phyloP scores from a whole-genome alignment of 2,888 invertebrate genomes.

The Drosophila tripunctata region DNA sequence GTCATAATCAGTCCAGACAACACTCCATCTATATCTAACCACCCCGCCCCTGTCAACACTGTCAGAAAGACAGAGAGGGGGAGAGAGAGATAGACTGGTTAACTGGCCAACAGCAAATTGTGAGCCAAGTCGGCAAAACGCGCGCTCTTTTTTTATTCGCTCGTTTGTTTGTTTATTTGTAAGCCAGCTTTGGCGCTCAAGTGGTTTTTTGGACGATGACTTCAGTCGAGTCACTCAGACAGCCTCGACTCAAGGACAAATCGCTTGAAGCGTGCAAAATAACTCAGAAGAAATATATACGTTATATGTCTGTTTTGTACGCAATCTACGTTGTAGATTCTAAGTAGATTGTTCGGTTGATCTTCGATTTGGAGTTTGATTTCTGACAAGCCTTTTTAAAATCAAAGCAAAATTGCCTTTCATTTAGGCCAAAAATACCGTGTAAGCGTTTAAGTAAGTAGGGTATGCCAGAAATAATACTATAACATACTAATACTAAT shows the following conservation, averaged over 20 bases:
- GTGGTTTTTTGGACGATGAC: slow-evolving; percentile 56
- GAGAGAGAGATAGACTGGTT: slow-evolving; percentile 34
- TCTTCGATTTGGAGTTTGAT: slow-evolving; percentile 5
- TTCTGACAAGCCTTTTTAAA: slow-evolving; percentile 38
- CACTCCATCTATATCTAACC: not conserved
- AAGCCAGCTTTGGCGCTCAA: slow-evolving; percentile 55
- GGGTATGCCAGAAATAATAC: too few relatives aligned
- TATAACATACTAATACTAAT: too few relatives aligned
- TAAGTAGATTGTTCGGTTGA: slow-evolving; percentile 8
- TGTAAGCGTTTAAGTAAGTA: not conserved
- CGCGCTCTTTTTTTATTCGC: slow-evolving; percentile 20
- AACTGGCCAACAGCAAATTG: slow-evolving; percentile 15
- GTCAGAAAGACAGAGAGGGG: too few relatives aligned
- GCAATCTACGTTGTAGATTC: slow-evolving; percentile 34
- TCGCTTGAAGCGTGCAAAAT: slow-evolving; percentile 71
- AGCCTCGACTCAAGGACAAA: slow-evolving; percentile 73
- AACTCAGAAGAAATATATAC: slow-evolving; percentile 15
- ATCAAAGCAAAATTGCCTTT: slow-evolving; percentile 32
- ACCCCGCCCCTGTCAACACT: not conserved
- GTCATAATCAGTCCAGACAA: slow-evolving; percentile 68
- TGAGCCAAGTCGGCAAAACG: slow-evolving; percentile 5
- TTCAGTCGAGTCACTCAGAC: slow-evolving; percentile 47
- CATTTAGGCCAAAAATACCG: slow-evolving; percentile 21
- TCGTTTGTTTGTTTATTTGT: too few relatives aligned
- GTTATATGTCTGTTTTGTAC: too few relatives aligned